phyloP scores from a whole-genome alignment of 1,140 invertebrate genomes.

The Philopotamus ludificatus region DNA sequence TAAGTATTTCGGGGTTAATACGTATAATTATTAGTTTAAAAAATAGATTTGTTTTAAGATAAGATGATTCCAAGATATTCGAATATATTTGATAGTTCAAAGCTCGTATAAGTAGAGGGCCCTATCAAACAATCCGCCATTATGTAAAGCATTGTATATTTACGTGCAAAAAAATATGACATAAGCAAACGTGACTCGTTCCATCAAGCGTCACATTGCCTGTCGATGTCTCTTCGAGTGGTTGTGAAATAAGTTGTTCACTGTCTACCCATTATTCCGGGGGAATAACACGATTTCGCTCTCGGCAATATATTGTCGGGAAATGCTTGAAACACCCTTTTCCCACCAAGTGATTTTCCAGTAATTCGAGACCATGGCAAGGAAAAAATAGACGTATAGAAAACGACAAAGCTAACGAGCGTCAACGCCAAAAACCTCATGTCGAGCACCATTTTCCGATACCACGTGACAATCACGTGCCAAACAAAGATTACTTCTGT shows the following conservation, averaged over 20 bases:
- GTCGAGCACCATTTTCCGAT: slow-evolving; percentile 12
- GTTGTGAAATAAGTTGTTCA: not conserved
- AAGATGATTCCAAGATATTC: too few relatives aligned
- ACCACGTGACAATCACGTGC: too few relatives aligned
- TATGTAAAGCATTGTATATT: not conserved
- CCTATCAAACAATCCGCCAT: not conserved
- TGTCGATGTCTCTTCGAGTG: not conserved
- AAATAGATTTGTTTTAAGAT: too few relatives aligned
- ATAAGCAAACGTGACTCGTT: not conserved
- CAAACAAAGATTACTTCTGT: too few relatives aligned
- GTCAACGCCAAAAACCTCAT: slow-evolving; percentile 1
- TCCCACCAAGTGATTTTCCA: not conserved
- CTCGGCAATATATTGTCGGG: slow-evolving; percentile 16
- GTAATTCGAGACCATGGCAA: slow-evolving; percentile 11
- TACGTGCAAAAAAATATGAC: not conserved
- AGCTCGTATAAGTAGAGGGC: not conserved
- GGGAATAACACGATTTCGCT: slow-evolving; percentile 27
- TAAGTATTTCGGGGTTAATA: too few relatives aligned
- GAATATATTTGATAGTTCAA: too few relatives aligned
- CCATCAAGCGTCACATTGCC: not conserved
- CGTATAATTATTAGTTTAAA: too few relatives aligned
- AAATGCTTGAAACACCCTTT: not conserved
- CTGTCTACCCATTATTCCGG: slow-evolving; percentile 3
- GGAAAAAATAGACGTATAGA: slow-evolving; percentile 1
- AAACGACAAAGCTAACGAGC: slow-evolving; percentile 22